These are phyloP conservation scores for Brienomyrus longianalis DNA, from an alignment of 2,113 vertebrate species.

Conservation along the genomic window DNA sequence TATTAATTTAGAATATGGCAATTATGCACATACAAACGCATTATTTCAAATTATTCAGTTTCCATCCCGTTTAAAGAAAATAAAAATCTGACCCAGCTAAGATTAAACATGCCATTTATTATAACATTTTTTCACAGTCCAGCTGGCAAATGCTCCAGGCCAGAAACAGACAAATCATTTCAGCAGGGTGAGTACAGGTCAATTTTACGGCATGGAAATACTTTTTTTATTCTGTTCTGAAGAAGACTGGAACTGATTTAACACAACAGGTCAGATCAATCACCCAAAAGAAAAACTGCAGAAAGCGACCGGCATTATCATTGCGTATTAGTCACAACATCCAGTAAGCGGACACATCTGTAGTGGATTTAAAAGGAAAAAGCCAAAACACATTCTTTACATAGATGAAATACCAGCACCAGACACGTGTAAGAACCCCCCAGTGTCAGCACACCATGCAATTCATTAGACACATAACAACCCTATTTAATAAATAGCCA, in stretches of 20 bases:
- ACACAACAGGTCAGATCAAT: neutral
- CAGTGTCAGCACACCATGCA: neutral
- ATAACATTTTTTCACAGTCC: no score
- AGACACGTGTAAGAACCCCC: neutral
- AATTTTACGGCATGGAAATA: neutral
- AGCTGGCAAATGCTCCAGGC: neutral
- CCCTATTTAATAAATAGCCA: neutral
- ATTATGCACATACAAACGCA: neutral
- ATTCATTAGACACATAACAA: neutral
- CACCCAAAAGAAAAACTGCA: neutral
- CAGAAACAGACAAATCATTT: neutral
- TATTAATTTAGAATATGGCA: neutral
- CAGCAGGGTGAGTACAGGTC: neutral
- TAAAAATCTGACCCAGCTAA: neutral
- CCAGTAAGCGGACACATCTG: neutral
- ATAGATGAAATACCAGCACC: neutral
- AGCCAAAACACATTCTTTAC: neutral
- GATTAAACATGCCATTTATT: neutral
- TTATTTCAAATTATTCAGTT: neutral
- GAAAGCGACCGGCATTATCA: neutral
- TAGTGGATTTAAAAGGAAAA: neutral
- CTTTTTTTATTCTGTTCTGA: neutral
- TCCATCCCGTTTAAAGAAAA: neutral
- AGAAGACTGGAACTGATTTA: neutral
- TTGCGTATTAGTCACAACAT: neutral